A percentile compares a stretch with the other conserved stretches of the same genome.
Evolutionary conservation across 2,888 invertebrate species (phyloP).

Genomic region (Capitulum mitella): DNA sequence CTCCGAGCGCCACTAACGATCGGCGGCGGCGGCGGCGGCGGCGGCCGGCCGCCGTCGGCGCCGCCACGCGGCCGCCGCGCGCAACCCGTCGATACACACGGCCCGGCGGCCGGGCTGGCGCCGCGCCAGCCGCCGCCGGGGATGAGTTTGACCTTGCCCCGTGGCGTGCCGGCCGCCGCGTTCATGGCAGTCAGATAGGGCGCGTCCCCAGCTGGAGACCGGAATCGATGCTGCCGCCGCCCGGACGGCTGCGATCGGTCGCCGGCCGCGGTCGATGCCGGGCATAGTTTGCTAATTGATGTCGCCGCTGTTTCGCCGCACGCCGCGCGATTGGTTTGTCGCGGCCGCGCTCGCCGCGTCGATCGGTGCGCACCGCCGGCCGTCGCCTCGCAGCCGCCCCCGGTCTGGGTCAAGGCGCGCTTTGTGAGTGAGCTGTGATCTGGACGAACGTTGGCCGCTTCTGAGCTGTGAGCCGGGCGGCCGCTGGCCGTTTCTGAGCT

Average conservation of each 20-base stretch:
- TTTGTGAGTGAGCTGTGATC: too few relatives aligned
- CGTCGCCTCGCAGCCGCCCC: too few relatives aligned
- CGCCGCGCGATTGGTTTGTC: background rate
- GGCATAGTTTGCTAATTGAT: background rate
- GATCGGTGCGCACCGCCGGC: too few relatives aligned
- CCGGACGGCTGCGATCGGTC: background rate
- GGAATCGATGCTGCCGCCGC: constrained; percentile 13
- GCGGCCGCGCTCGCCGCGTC: background rate
- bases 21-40: background rate
- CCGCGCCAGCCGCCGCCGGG: background rate
- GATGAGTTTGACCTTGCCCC: background rate
- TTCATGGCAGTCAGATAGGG: constrained; percentile 2
- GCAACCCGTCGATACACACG: background rate
- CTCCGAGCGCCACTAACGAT: background rate
- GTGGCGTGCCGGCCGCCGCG: background rate
- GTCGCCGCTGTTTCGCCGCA: background rate
- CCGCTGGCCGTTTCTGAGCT: too few relatives aligned
- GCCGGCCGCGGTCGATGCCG: background rate
- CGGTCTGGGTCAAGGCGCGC: too few relatives aligned
- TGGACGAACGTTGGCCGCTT: too few relatives aligned
- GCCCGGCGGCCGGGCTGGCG: background rate
- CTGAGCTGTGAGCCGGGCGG: too few relatives aligned
- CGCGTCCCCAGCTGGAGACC: background rate
- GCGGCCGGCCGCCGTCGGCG: background rate
- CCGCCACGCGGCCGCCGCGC: background rate